Base-by-base conservation (phyloP, 2,888 invertebrate genomes). In the Torymus auratus region DNA sequence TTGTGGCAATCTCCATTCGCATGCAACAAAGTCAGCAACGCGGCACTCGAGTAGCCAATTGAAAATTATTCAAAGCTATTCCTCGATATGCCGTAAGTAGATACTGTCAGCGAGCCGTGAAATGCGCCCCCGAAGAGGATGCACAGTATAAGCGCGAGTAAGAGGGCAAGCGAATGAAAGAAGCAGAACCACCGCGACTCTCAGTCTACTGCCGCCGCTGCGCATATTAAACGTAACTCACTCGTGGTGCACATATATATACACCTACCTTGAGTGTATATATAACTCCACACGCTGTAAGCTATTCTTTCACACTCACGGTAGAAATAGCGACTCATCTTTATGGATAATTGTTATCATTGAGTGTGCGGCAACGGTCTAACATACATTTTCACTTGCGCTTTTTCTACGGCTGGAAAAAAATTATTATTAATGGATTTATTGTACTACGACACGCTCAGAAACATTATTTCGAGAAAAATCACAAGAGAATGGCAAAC, bases 61-160 rank as follows among this genome's bases (percentile, higher is more conserved):
- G 86, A 87, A 90, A 89, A 86, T 83, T 87, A 89, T 89, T 89
- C 87, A 87, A 88, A 88, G 85, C 86, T 87, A 88, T 88, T 89
- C 87, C 41, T 84, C 85, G 85, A 88, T 87, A 86, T 83, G 84
- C 84, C 41, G 7, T 10, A 20, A 20, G 20, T 20, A 86, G 84
- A 87, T 86, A 86, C 85, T 82, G 85, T 85, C 86, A 85, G 83
- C 83, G 80, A 85, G 61, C 83, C 83, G 84, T 87, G 86, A 87
- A 86, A 83, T 81, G 73, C 81, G 74, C 61, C 68, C 72, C 72
- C 17, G 69, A 64, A 41, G 53, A 69, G 67, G n/a, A n/a, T n/a
- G 65, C 69, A 70, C 78, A 82, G 20, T 20, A 82, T 82, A 73
- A 64, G 20, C 55, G 17, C 12, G 62, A 56, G 68, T 15, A 53